Percentiles rank a stretch among this genome's conserved stretches.
Conservation (phyloP, 64 coral and sea anemone genomes). For the Dendronephthya gigantea region DNA sequence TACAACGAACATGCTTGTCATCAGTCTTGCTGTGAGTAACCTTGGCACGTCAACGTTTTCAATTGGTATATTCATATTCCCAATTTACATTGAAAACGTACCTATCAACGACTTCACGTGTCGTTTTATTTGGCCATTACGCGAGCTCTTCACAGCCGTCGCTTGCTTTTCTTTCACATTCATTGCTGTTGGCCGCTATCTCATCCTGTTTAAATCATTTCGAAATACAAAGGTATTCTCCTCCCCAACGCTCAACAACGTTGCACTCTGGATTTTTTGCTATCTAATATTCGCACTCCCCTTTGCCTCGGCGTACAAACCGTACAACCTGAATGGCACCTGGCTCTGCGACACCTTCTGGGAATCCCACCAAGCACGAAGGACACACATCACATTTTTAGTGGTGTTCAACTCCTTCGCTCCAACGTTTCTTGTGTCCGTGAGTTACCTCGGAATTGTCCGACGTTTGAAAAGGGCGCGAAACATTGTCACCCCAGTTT, state of each 20-base stretch:
- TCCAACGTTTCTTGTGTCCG: not conserved
- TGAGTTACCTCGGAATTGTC: not conserved
- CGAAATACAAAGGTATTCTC: not conserved
- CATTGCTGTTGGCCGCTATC: slow-evolving; percentile 7
- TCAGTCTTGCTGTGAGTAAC: not conserved
- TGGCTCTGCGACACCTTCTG: not conserved
- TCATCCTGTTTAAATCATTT: not conserved
- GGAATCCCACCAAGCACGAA: not conserved
- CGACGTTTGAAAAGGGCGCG: not conserved
- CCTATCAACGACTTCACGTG: not conserved
- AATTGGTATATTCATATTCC: not conserved
- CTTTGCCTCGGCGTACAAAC: not conserved
- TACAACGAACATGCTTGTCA: not conserved
- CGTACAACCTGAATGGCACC: not conserved
- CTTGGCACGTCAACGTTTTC: slow-evolving; percentile 5
- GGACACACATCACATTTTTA: not conserved
- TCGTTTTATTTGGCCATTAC: not conserved
- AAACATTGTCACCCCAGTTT: not conserved
- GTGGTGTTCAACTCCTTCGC: not conserved
- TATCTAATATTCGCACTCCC: not conserved
- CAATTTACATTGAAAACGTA: not conserved
- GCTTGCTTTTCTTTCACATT: not conserved
- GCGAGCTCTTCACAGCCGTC: not conserved
- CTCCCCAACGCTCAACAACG: not conserved
- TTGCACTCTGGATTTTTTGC: not conserved